Evolutionary conservation across 2,888 invertebrate genomes (phyloP).

Genomic region (Thysanoteuthis rhombus): DNA sequence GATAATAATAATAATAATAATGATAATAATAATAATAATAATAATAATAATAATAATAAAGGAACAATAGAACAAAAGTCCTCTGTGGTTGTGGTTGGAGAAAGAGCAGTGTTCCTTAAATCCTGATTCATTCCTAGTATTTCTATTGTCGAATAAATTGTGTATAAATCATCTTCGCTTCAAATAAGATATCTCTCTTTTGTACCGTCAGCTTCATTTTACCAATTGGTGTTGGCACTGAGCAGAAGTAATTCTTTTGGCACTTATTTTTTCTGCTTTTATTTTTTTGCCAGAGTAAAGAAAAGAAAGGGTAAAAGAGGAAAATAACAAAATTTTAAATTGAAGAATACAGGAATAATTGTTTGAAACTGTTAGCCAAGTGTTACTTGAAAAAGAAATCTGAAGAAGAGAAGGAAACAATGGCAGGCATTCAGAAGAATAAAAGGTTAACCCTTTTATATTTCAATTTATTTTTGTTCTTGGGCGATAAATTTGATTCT

Average conservation of each 20-base stretch:
- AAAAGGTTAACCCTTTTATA: no score
- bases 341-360: slow-evolving; percentile 1
- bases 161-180: neutral
- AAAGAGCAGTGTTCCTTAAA: neutral
- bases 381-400: neutral
- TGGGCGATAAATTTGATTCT: no score
- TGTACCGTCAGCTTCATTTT: neutral
- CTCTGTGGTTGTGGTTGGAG: neutral
- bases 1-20: neutral
- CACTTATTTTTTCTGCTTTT: neutral
- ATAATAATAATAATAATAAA: neutral
- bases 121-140: neutral
- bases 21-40: neutral
- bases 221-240: neutral
- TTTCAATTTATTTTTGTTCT: no score
- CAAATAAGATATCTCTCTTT: neutral
- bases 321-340: neutral
- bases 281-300: neutral
- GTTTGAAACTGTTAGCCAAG: neutral
- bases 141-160: neutral
- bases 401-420: no score
- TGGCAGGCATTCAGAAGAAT: no score
- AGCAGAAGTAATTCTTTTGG: neutral
- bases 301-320: neutral
- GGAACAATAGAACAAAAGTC: no score